phyloP scores from a whole-genome alignment of 2,888 invertebrate genomes.

The Hesperia comma region DNA sequence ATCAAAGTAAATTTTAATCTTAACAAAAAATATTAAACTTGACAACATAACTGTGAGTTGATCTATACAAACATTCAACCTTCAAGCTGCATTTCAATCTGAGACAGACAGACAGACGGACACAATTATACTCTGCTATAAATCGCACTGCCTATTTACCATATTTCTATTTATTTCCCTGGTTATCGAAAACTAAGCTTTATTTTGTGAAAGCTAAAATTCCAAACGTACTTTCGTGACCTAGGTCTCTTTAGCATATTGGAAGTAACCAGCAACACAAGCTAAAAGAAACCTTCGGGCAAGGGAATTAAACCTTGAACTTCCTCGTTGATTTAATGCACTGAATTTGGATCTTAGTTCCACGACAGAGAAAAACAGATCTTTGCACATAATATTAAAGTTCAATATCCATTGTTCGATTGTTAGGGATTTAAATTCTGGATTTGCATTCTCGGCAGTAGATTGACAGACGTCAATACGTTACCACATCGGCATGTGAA shows the following conservation, averaged over 20 bases:
- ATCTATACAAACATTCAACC: conserved; percentile 33
- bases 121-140: conserved; percentile 61
- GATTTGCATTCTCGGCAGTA: conserved; percentile 50
- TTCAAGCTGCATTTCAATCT: conserved; percentile 46
- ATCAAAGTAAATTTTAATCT: neutral
- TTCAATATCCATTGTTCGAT: neutral
- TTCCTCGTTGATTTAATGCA: neutral
- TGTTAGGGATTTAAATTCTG: conserved; percentile 46
- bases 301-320: neutral
- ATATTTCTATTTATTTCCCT: conserved; percentile 44
- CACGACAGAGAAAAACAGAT: neutral
- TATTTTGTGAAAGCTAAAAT: neutral
- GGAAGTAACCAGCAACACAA: neutral
- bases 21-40: conserved; percentile 20
- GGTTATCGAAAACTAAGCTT: neutral
- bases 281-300: conserved; percentile 7
- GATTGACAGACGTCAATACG: conserved; percentile 63
- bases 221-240: neutral
- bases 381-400: conserved; percentile 16
- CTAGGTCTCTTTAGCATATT: conserved; percentile 16
- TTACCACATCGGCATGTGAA: conserved; percentile 40
- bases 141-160: conserved; percentile 57
- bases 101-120: conserved; percentile 49
- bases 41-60: conserved; percentile 33
- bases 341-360: neutral